These are phyloP conservation scores for Danionella dracula DNA, from an alignment of 2,797 vertebrate genomes.

Conservation along the genomic window DNA sequence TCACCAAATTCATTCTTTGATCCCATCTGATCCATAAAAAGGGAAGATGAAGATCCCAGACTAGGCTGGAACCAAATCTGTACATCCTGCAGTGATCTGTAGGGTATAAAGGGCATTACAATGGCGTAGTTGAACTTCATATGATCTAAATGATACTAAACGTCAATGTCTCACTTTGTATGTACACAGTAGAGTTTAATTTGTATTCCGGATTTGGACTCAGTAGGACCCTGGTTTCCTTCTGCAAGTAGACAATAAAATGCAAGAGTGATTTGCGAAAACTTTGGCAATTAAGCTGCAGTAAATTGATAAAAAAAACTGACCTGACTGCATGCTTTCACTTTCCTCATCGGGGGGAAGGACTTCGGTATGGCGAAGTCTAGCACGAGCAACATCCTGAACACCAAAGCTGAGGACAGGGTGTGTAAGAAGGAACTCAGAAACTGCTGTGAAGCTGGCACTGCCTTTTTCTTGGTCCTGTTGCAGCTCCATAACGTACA, in stretches of 20 bases:
- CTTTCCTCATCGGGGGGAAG: conserved; percentile 90
- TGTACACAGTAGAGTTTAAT: conserved; percentile 98
- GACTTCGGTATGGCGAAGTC: conserved; percentile 86
- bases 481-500: conserved; percentile 96
- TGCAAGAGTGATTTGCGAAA: background rate
- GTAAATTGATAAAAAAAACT: conserved; percentile 11
- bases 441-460: conserved; percentile 92
- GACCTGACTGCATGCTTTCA: conserved; percentile 83
- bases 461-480: conserved; percentile 91
- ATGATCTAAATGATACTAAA: background rate
- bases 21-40: conserved; percentile 67
- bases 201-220: conserved; percentile 87
- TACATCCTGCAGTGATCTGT: conserved; percentile 92
- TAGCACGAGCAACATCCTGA: conserved; percentile 82
- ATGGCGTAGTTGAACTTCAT: background rate
- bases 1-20: conserved; percentile 82
- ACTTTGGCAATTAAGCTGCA: background rate
- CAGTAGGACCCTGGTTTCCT: conserved; percentile 78
- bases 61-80: conserved; percentile 96
- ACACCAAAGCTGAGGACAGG: conserved; percentile 96
- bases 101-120: background rate
- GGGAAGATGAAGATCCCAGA: conserved; percentile 61
- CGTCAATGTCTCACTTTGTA: conserved; percentile 82
- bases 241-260: conserved; percentile 64
- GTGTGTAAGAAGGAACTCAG: conserved; percentile 94